These are phyloP conservation scores for Salminus brasiliensis DNA, from an alignment of 2,113 vertebrate species.

Conservation along the genomic window DNA sequence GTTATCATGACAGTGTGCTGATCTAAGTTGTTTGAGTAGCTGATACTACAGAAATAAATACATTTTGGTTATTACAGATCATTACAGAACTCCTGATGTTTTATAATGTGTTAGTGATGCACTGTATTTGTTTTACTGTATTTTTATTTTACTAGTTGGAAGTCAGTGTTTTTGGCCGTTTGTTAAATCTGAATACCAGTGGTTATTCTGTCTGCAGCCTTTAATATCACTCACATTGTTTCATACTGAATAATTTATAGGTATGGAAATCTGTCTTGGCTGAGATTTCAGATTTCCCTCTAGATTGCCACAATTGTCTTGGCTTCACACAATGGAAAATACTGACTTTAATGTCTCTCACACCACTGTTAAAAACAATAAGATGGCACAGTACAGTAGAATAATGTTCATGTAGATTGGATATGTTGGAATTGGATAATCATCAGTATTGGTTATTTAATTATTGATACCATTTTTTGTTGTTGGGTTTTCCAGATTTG, in stretches of 20 bases:
- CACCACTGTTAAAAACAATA: not conserved
- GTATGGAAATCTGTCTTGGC: slow-evolving; percentile 21
- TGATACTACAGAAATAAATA: too few relatives aligned
- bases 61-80: too few relatives aligned
- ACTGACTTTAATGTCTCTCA: slow-evolving; percentile 8
- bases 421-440: not conserved
- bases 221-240: slow-evolving; percentile 36
- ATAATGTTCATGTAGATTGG: not conserved
- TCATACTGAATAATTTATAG: slow-evolving; percentile 30
- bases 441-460: not conserved
- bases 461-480: not conserved
- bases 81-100: too few relatives aligned
- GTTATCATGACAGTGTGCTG: too few relatives aligned
- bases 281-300: slow-evolving; percentile 7
- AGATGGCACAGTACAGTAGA: not conserved
- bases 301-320: slow-evolving; percentile 29
- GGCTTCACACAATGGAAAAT: slow-evolving; percentile 9
- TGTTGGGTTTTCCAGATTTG: not conserved
- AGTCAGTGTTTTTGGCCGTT: not conserved
- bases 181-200: not conserved
- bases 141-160: not conserved
- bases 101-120: not conserved
- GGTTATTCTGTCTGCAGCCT: slow-evolving; percentile 34
- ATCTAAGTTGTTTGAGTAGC: too few relatives aligned
- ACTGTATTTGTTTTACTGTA: not conserved